Conservation (phyloP, 1,140 invertebrate genomes). For the roundworm (Caenorhabditis elegans) region WBcel235 BX284605.5:3103501-3104000, state of each 20-base stretch:
- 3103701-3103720: background rate
- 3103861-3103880: too few species aligned
- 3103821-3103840: background rate
- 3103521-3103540: background rate
- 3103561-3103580: background rate
- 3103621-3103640: background rate
- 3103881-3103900: background rate
- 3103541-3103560: background rate
- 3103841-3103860: background rate
- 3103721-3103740: background rate
- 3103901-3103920: background rate
- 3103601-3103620: background rate
- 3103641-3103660: background rate
- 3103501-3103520: background rate
- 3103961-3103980: too few species aligned
- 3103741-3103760: background rate
- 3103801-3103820: background rate
- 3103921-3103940: background rate
- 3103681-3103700: background rate
- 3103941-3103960: background rate
- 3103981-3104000: too few species aligned
- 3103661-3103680: background rate
- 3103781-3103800: background rate
- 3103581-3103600: background rate
- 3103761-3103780: background rate